phyloP scores from a whole-genome alignment of 2,113 vertebrate genomes.

The Odocoileus virginianus region DNA sequence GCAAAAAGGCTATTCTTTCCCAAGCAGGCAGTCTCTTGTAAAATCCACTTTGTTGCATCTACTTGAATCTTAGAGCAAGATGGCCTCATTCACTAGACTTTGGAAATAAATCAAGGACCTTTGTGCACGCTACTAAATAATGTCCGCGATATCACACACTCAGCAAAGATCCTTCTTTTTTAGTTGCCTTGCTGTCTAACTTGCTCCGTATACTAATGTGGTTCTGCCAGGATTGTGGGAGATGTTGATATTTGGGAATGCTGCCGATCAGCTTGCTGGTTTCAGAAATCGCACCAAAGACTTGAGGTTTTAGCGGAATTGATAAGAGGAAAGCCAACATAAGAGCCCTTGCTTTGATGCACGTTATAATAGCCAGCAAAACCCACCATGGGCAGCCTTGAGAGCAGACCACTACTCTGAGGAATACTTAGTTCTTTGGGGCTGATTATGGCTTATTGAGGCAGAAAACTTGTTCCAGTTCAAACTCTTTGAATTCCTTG shows the following conservation, averaged over 20 bases:
- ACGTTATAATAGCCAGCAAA: slow-evolving; percentile 92
- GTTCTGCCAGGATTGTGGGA: slow-evolving; percentile 42
- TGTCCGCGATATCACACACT: slow-evolving; percentile 29
- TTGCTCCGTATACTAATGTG: neutral
- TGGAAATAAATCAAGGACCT: slow-evolving; percentile 49
- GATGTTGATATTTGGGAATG: slow-evolving; percentile 74
- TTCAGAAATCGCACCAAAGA: slow-evolving; percentile 77
- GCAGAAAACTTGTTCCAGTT: slow-evolving; percentile 99
- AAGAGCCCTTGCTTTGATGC: slow-evolving; percentile 88
- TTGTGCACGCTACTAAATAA: slow-evolving; percentile 51
- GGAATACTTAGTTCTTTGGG: slow-evolving; percentile 94
- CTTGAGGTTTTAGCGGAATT: slow-evolving; percentile 78
- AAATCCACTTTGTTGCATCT: slow-evolving; percentile 45
- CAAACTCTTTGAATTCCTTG: slow-evolving; percentile 98
- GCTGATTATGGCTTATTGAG: slow-evolving; percentile 98
- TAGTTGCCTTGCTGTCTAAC: slow-evolving; percentile 19
- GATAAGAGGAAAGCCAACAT: slow-evolving; percentile 82
- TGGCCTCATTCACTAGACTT: neutral
- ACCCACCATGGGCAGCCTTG: slow-evolving; percentile 93
- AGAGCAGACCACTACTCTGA: slow-evolving; percentile 92
- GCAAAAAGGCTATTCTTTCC: slow-evolving; percentile 1
- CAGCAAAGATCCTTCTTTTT: slow-evolving; percentile 37
- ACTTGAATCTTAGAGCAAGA: neutral
- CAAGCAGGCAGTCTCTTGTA: slow-evolving; percentile 17
- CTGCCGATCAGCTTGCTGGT: slow-evolving; percentile 62